A percentile compares a stretch with the other conserved stretches of the same genome.
Evolutionary conservation across 2,113 vertebrate species (phyloP).

Genomic region (Carassius carassius): DNA sequence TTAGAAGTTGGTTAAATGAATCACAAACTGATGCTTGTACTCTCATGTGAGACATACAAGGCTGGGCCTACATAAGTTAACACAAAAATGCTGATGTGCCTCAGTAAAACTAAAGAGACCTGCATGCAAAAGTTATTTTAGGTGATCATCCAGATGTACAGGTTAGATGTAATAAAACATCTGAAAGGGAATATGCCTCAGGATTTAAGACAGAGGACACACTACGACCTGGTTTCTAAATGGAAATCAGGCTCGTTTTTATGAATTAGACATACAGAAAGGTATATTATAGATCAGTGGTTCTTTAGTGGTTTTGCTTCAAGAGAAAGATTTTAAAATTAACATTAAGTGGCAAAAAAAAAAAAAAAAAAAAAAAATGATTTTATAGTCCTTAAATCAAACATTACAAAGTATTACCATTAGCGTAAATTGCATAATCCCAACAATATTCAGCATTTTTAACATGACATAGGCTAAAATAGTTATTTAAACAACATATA

Average conservation of each 20-base stretch:
- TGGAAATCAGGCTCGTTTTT: not conserved
- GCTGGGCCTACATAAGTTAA: conserved; percentile 1
- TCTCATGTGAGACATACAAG: not conserved
- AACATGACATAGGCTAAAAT: not conserved
- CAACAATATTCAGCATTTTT: not conserved
- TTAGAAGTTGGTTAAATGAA: not conserved
- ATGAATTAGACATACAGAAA: not conserved
- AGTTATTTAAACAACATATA: too few relatives aligned
- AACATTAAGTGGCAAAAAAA: not conserved
- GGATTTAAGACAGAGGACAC: not conserved
- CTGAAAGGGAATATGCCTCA: not conserved
- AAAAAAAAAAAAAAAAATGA: too few relatives aligned
- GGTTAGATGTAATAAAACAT: conserved; percentile 18
- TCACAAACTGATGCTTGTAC: not conserved
- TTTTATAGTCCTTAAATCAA: not conserved
- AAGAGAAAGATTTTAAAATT: not conserved
- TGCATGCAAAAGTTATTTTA: conserved; percentile 23
- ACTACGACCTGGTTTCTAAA: not conserved
- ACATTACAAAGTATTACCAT: not conserved
- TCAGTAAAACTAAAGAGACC: not conserved
- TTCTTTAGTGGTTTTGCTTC: not conserved
- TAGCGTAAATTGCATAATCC: not conserved
- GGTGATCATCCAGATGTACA: conserved; percentile 22
- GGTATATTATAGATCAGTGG: not conserved
- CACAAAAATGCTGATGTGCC: not conserved